Base-by-base conservation (phyloP, 2,888 invertebrate species). In the Rhogogaster chlorosoma region DNA sequence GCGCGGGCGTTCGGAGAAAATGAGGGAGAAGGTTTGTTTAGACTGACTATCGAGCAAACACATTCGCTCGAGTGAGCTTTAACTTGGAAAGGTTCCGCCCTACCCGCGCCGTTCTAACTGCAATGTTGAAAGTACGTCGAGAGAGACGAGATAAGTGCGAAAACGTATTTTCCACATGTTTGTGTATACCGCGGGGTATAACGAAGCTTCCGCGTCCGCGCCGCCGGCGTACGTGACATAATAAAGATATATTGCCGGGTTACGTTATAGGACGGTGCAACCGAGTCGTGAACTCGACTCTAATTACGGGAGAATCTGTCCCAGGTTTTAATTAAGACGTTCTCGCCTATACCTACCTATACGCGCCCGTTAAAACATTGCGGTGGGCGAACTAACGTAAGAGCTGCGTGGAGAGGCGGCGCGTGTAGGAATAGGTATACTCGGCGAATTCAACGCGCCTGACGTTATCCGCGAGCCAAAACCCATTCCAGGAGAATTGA, bases 31-130 rank as follows among this genome's bases (percentile, higher is more conserved):
- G 38, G 78, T 57, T 80, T 80, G 80, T 80, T 80, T 61, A 38
- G 9, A 61, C 80, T 22, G 57, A 80, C 80, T 80, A 80, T 80
- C 80, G 80, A 80, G 80, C 80, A 80, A 80, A 80, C 80, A 80
- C 36, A 80, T 61, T 80, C 61, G 57, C 61, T 61, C 80, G 38
- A 80, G 80, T 61, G 80, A 80, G 80, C 61, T 80, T 80, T 61
- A 36, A 29, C 38, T 32, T 61, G 57, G 61, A 80, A 80, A 80
- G 61, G 38, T n/a, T 22, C 71, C 42, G 38, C 42, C 38, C 71
- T 67, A 32, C 15, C 67, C 15, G 32, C 6, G 67, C 29, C 67
- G 67, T 67, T 67, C 12, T 42, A 36, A 73, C 71, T 73, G 71
- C 42, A 73, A 22, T 38, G 22, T 71, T 22, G 71, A 71, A 42